A percentile compares a stretch with the other conserved stretches of the same genome.
Conservation (phyloP, 2,888 invertebrate genomes). For the Amiota mariae region DNA sequence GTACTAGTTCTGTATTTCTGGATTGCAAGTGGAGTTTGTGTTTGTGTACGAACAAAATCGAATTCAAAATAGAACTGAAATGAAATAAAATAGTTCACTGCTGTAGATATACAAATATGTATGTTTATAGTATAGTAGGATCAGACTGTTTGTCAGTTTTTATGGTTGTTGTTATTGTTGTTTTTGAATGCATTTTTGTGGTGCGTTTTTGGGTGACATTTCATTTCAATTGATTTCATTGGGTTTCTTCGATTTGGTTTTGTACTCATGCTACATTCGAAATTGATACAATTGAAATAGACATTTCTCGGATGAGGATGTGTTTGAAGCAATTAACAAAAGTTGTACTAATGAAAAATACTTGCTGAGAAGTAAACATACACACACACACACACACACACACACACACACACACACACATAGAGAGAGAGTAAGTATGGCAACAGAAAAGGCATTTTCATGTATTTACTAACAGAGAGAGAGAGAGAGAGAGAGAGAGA, state of each 20-base stretch:
- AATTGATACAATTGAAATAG: slow-evolving; percentile 46
- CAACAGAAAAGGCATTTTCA: no score
- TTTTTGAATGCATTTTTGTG: background rate
- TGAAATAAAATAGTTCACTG: no score
- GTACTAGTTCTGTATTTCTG: background rate
- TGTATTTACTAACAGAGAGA: no score
- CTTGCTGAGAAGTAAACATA: slow-evolving; percentile 26
- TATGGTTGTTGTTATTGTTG: background rate
- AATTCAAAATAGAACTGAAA: no score
- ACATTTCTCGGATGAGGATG: slow-evolving; percentile 43
- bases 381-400: no score
- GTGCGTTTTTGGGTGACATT: background rate
- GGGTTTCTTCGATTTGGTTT: background rate
- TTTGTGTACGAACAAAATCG: background rate
- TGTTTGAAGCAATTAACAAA: slow-evolving; percentile 50
- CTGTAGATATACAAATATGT: no score
- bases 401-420: no score
- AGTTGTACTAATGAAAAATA: slow-evolving; percentile 56
- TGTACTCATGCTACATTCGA: background rate
- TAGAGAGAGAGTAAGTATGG: no score
- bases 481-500: no score
- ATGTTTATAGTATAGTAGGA: no score
- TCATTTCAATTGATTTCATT: background rate
- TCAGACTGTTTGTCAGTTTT: background rate
- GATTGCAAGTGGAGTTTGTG: background rate